Evolutionary conservation across 1,140 invertebrate species (phyloP).

Genomic region (Monochamus saltuarius): DNA sequence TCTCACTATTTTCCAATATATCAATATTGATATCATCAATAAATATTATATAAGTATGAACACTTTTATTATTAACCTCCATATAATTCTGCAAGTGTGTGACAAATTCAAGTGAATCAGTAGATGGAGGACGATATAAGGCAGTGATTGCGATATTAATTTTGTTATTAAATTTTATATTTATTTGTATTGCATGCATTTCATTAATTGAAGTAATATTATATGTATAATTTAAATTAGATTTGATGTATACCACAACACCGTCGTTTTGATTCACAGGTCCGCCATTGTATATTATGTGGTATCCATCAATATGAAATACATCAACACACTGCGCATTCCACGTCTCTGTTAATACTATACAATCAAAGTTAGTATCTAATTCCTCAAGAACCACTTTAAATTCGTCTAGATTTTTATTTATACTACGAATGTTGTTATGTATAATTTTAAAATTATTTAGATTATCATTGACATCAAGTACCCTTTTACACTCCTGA

Average conservation of each 20-base stretch:
- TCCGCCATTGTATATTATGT: too few species aligned
- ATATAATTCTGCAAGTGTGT: background rate
- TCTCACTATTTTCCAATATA: background rate
- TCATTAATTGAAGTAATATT: background rate
- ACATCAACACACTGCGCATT: too few species aligned
- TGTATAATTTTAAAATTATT: too few species aligned
- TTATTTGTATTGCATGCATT: background rate
- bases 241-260: background rate
- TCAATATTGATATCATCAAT: conserved; percentile 8
- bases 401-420: too few species aligned
- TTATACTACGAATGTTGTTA: too few species aligned
- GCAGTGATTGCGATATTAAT: background rate
- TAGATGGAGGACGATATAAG: background rate
- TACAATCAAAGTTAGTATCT: too few species aligned
- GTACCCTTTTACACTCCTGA: too few species aligned
- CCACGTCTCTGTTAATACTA: too few species aligned
- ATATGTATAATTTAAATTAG: background rate
- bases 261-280: conserved; percentile 2
- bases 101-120: background rate
- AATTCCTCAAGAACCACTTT: too few species aligned
- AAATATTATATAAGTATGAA: background rate
- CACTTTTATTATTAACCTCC: background rate
- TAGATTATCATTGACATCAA: too few species aligned
- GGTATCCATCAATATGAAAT: too few species aligned
- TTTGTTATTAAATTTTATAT: background rate